Conservation (phyloP, 2,888 invertebrate species). For the Hipparchia sbordonii region DNA sequence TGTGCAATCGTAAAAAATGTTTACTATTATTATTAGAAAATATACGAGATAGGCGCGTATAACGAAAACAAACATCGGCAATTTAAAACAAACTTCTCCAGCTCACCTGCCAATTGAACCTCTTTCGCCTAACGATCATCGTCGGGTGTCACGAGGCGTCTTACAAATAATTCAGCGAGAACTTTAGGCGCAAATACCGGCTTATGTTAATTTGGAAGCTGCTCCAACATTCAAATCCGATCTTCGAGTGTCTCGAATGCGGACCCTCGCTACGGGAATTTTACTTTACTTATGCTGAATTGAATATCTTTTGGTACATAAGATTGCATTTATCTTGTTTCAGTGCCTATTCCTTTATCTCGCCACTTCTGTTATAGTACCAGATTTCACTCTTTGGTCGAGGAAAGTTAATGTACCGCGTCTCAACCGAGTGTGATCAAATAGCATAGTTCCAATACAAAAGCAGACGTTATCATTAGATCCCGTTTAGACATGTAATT, state of each 20-base stretch:
- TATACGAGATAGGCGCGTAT: not conserved
- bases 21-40: no score
- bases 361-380: not conserved
- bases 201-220: constrained; percentile 75
- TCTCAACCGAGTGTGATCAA: no score
- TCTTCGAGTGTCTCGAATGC: constrained; percentile 55
- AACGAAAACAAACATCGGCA: constrained; percentile 17
- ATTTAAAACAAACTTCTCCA: constrained; percentile 12
- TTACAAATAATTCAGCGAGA: constrained; percentile 68
- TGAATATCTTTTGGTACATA: constrained; percentile 32
- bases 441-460: no score
- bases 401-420: no score
- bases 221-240: constrained; percentile 73
- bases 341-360: not conserved
- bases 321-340: constrained; percentile 18
- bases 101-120: constrained; percentile 18
- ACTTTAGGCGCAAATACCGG: constrained; percentile 75
- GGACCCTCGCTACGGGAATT: constrained; percentile 47
- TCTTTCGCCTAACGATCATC: constrained; percentile 40
- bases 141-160: constrained; percentile 48
- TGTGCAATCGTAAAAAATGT: no score
- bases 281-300: constrained; percentile 44
- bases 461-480: no score
- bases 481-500: no score
- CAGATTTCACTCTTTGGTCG: no score